Base-by-base conservation (phyloP, 1,140 invertebrate genomes). In the Drosophila baimaii region DNA sequence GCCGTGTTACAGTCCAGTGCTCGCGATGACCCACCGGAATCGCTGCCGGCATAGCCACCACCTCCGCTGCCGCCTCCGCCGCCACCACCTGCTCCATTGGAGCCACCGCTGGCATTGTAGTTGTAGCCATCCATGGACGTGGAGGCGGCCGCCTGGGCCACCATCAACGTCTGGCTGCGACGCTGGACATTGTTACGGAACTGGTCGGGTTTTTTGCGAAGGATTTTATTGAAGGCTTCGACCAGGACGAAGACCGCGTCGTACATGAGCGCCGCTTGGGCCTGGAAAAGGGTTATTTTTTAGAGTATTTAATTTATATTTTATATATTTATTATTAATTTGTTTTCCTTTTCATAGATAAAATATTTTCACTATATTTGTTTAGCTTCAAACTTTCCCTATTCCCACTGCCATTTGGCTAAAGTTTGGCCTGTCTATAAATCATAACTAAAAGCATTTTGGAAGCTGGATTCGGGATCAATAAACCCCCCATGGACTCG, bases 201-300 rank as follows among this genome's bases (percentile, higher is more conserved):
- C 56, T 95, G 93, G 89, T 97, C 96, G 4, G 95, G 95, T 89
- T 97, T 97, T 92, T 97, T 97, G 58, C 95, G 93, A 31, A 97
- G 92, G 27, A 98, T 94, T 90, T 97, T 95, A 86, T 96, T 96
- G 78, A 98, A 96, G 8, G 97, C 97, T 92, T 98, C 97, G 43
- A 98, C 96, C 35, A 98, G 94, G 0, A 98, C 96, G 86, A 96
- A 96, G 1, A 98, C 97, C 1, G 97, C 96, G 86, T 99, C 98
- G 91, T 97, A 98, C 95, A 98, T 97, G 46, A 99, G 93, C 2
- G 97, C 98, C 0, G 97, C 97, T 93, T 97, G 95, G 6, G 96
- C 96, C 96, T 96, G 91, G 3, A 49, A 43, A 13, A 1, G 31
- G 12, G 1, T 31, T 2, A 4, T 31, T 51, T 51, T 31, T 15